These are phyloP conservation scores for Rutpela maculata DNA, from an alignment of 2,888 invertebrate genomes.

Conservation along the genomic window DNA sequence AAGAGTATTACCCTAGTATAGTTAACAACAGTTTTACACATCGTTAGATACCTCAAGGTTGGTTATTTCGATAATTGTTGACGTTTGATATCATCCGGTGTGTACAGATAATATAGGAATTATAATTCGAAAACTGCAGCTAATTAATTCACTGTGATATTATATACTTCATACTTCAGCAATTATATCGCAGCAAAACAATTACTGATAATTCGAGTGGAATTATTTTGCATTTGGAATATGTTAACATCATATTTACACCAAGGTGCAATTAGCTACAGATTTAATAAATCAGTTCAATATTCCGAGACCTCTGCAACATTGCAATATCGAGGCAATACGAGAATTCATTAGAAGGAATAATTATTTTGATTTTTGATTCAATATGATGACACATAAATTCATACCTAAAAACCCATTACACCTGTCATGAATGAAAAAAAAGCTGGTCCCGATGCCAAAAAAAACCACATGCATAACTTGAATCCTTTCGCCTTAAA, in stretches of 20 bases:
- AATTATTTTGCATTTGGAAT: constrained; percentile 29
- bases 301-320: no score
- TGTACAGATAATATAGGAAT: constrained; percentile 8
- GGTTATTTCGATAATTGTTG: neutral
- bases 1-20: constrained; percentile 25
- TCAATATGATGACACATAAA: no score
- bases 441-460: no score
- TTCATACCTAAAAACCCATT: no score
- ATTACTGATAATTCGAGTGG: constrained; percentile 19
- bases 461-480: no score
- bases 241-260: constrained; percentile 12
- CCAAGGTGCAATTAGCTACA: neutral
- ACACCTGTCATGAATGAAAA: no score
- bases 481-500: no score
- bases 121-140: constrained; percentile 20
- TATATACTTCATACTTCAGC: neutral
- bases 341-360: no score
- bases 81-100: neutral
- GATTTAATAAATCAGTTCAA: no score
- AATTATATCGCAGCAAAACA: constrained; percentile 16
- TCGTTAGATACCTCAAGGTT: constrained; percentile 21
- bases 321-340: no score
- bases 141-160: constrained; percentile 28
- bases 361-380: no score
- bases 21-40: constrained; percentile 33